Conservation (phyloP, 2,113 vertebrate genomes). For the Uria aalge region DNA sequence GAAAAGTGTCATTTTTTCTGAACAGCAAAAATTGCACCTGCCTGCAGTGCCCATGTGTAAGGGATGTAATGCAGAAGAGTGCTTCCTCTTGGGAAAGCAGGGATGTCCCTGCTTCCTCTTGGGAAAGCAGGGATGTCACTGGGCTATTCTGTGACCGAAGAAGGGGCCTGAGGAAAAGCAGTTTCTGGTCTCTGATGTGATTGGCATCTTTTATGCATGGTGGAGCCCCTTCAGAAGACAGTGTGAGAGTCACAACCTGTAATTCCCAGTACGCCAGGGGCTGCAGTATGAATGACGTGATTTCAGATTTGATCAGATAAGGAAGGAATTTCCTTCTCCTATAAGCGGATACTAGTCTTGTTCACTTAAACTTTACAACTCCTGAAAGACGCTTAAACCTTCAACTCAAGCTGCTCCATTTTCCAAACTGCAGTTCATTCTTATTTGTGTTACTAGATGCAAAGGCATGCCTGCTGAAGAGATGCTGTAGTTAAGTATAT, state of each 20-base stretch:
- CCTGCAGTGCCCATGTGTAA: fast-evolving
- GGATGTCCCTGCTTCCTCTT: not conserved
- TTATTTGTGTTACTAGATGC: not conserved
- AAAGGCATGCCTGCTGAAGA: not conserved
- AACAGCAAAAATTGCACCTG: not conserved
- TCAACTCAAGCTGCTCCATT: not conserved
- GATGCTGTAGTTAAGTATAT: too few species aligned
- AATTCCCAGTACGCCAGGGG: fast-evolving
- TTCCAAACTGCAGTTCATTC: not conserved
- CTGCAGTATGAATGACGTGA: fast-evolving
- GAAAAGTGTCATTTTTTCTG: not conserved
- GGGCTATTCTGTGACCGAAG: not conserved
- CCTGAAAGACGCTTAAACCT: not conserved
- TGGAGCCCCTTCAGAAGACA: not conserved
- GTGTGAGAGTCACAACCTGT: not conserved
- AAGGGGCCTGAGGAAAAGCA: not conserved
- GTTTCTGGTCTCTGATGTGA: not conserved
- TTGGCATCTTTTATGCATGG: not conserved
- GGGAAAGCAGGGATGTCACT: not conserved
- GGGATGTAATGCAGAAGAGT: not conserved
- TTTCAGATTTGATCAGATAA: not conserved
- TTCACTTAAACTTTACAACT: not conserved
- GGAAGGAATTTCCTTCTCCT: not conserved
- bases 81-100: not conserved
- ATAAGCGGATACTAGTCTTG: not conserved